These are phyloP conservation scores for Tenualosa thibaudeaui DNA, from an alignment of 2,797 vertebrate species.

Conservation along the genomic window DNA sequence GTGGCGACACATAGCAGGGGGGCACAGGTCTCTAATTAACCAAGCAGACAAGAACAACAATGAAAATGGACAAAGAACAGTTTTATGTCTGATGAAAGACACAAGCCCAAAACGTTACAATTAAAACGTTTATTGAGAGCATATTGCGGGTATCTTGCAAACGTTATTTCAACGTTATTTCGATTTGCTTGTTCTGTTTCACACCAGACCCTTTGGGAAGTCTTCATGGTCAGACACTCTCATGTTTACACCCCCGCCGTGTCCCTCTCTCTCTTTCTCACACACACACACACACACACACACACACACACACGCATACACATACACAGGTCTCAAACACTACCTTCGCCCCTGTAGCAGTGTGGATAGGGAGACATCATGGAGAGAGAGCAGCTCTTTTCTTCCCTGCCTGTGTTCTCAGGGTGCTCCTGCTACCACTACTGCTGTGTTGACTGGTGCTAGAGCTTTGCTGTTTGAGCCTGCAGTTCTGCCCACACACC, in stretches of 20 bases:
- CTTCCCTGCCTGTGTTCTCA: slow-evolving; percentile 14
- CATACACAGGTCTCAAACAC: not conserved
- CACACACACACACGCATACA: not conserved
- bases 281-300: slow-evolving; percentile 27
- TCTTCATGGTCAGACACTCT: too few relatives aligned
- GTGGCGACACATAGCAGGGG: not conserved
- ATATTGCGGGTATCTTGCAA: too few relatives aligned
- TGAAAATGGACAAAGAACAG: not conserved
- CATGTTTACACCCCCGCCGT: too few relatives aligned
- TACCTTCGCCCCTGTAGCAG: not conserved
- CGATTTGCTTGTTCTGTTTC: too few relatives aligned
- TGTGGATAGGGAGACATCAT: not conserved
- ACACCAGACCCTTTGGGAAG: too few relatives aligned
- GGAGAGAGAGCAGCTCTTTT: not conserved
- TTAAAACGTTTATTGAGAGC: too few relatives aligned
- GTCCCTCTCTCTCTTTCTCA: not conserved
- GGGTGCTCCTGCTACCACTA: not conserved
- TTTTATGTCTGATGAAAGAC: not conserved
- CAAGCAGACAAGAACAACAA: not conserved
- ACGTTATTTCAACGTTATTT: too few relatives aligned
- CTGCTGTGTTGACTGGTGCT: not conserved
- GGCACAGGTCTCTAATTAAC: not conserved
- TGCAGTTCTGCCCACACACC: slow-evolving; percentile 61
- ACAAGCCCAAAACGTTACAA: not conserved
- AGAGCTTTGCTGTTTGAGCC: slow-evolving; percentile 33